Evolutionary conservation across 2,888 invertebrate species (phyloP), one percentile per base, ranked within the genome.

Genomic region (Ariolimax columbianus): DNA sequence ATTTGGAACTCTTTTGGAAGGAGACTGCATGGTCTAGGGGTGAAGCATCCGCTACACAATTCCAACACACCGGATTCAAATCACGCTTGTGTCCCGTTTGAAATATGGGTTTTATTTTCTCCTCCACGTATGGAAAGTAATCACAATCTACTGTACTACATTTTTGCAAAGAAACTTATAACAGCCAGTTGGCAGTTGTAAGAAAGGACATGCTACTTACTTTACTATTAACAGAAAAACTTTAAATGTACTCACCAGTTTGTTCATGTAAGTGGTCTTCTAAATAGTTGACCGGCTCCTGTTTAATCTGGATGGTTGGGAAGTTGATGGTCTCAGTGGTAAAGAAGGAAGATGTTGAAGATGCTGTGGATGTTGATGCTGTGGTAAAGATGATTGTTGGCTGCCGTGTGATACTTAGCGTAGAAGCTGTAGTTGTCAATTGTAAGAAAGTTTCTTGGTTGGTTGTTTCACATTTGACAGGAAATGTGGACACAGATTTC

Each of bases 221-320:
- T n/a, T n/a, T n/a, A n/a, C n/a, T n/a, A 47, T 14, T 47, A 14
- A 47, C 47, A 47, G 47, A 14, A 47, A 47, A 47, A 47, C 47
- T 6, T 47, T 47, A 9, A 38, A 40, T 7, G 59, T 11, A 43
- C 86, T 66, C 30, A 88, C 88, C 88, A 75, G 82, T 85, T 77
- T 87, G 88, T 72, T 88, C 88, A 33, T 68, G 68, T 23, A 66
- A 38, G 51, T 75, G 55, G 59, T 91, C 90, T n/a, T n/a, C n/a
- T 38, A 88, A 86, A 17, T 78, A 82, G 73, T 92, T 91, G 43
- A 86, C 95, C 90, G 95, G 94, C 91, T 96, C 96, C 87, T 96
- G 95, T 94, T 97, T 97, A 91, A 97, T 96, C 96, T 96, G 88
- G 96, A 95, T 94, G 96, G 96, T 90, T 96, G 95, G 92, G 95